Conservation (phyloP, 1,140 invertebrate genomes). For the Parapsyche elsis region DNA sequence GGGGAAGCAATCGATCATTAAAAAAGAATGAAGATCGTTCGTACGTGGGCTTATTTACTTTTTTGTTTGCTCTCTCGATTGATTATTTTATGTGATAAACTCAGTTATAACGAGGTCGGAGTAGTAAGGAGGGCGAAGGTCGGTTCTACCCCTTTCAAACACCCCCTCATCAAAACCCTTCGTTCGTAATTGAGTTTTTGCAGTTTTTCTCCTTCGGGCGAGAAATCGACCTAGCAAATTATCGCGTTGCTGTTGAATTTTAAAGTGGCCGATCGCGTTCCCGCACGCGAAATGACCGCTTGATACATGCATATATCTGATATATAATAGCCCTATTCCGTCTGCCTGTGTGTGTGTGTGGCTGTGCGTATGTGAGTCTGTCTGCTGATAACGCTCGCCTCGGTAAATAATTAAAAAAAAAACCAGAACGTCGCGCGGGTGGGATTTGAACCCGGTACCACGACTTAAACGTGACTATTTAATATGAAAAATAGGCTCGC, state of each 20-base stretch:
- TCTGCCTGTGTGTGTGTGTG: no score
- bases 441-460: no score
- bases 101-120: not conserved
- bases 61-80: not conserved
- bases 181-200: slow-evolving; percentile 23
- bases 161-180: not conserved
- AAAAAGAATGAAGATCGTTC: not conserved
- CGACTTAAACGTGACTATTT: no score
- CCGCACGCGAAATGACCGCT: not conserved
- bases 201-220: not conserved
- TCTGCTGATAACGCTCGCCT: no score
- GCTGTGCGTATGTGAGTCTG: no score
- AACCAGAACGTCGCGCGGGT: no score
- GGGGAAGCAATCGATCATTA: not conserved
- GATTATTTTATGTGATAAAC: not conserved
- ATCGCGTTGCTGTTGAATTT: slow-evolving; percentile 29
- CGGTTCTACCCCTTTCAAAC: not conserved
- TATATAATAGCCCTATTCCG: no score
- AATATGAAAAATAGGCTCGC: no score
- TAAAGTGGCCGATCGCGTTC: slow-evolving; percentile 27
- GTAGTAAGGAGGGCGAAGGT: not conserved
- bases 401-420: no score
- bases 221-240: slow-evolving; percentile 9
- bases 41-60: not conserved
- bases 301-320: no score